Percentiles rank a stretch among this genome's conserved stretches.
These are phyloP conservation scores for Sebastes nivosus DNA, from an alignment of 2,797 vertebrate species.

Conservation along the genomic window DNA sequence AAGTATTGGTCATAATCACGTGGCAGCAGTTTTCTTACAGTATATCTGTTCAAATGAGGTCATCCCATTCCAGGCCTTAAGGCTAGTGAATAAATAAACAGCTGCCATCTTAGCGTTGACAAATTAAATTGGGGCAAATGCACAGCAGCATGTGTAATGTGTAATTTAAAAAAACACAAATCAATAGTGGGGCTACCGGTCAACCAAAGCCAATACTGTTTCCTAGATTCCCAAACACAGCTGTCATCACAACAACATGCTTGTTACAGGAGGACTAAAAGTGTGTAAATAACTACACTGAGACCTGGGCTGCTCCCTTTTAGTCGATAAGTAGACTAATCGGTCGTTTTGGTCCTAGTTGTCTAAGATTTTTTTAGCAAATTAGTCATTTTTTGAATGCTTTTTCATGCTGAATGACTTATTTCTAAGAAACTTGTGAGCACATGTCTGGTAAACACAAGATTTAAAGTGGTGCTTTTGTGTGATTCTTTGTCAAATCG, in stretches of 20 bases:
- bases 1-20: not conserved
- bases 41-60: not conserved
- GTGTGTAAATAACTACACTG: not conserved
- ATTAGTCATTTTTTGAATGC: too few relatives aligned
- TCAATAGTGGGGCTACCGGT: conserved; percentile 11
- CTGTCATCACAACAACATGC: not conserved
- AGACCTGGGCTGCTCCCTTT: not conserved
- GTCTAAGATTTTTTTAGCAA: fast-evolving
- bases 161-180: conserved; percentile 4
- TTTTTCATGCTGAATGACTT: too few relatives aligned
- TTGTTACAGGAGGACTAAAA: not conserved
- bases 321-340: too few relatives aligned
- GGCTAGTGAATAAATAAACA: not conserved
- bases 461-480: too few relatives aligned
- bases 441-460: too few relatives aligned
- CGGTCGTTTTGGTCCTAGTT: fast-evolving
- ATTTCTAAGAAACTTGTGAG: too few relatives aligned
- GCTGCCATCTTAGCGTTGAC: not conserved
- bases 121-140: conserved; percentile 6
- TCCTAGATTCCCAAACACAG: not conserved
- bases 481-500: too few relatives aligned
- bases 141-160: not conserved
- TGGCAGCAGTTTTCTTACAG: not conserved
- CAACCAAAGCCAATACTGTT: not conserved
- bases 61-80: not conserved